Evolutionary conservation across 2,113 vertebrate species (phyloP).

Genomic region (Aegotheles bennettii): DNA sequence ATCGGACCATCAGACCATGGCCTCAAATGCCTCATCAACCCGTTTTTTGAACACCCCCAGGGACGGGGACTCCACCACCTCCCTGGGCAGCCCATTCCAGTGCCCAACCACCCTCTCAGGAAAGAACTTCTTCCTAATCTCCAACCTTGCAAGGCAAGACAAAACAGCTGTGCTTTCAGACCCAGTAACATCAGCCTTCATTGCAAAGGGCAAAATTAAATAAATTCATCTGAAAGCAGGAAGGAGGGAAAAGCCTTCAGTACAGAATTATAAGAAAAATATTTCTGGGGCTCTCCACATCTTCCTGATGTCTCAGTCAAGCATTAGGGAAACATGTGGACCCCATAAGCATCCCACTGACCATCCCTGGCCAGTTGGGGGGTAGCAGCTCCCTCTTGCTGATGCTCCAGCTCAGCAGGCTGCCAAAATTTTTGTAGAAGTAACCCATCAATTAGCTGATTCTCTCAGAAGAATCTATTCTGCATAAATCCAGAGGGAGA

Average conservation of each 20-base stretch:
- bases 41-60: too few species aligned
- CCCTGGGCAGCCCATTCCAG: too few species aligned
- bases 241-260: not conserved
- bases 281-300: not conserved
- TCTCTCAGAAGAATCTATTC: not conserved
- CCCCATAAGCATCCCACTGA: not conserved
- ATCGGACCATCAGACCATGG: too few species aligned
- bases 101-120: too few species aligned
- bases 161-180: not conserved
- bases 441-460: not conserved
- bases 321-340: not conserved
- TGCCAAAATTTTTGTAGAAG: not conserved
- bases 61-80: too few species aligned
- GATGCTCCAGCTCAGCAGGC: not conserved
- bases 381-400: not conserved
- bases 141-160: not conserved
- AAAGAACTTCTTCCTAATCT: too few species aligned
- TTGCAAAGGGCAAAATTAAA: constrained; percentile 16
- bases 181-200: not conserved
- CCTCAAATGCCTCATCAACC: too few species aligned
- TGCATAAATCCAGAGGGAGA: not conserved
- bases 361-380: not conserved
- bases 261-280: not conserved
- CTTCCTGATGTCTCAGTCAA: not conserved
- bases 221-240: not conserved